A percentile compares a stretch with the other conserved stretches of the same genome.
Evolutionary conservation across 2,888 invertebrate genomes (phyloP).

Genomic region (Orthosia gracilis): DNA sequence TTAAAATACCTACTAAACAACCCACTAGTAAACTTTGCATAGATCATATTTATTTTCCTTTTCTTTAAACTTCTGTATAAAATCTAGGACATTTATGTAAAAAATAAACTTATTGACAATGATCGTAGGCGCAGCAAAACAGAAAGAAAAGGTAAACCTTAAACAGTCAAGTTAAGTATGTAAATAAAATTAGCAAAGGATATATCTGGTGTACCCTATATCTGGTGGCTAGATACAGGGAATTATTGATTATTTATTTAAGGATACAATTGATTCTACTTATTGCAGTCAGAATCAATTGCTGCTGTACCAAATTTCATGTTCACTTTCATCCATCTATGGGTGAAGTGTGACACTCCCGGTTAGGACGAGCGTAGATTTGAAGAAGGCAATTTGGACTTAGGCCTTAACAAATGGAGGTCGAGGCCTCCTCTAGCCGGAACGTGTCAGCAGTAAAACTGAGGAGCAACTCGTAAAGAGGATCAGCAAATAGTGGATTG

Average conservation of each 20-base stretch:
- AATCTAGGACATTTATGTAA: background rate
- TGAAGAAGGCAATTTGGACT: background rate
- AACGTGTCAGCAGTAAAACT: background rate
- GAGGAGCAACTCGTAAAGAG: background rate
- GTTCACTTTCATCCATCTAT: no score
- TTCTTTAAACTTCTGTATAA: slow-evolving; percentile 3
- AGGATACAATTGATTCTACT: no score
- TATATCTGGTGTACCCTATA: background rate
- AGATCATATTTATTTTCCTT: background rate
- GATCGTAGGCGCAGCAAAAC: background rate
- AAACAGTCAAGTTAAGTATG: no score
- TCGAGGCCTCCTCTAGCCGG: background rate
- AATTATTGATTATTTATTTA: no score
- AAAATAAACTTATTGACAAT: background rate
- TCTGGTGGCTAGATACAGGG: background rate
- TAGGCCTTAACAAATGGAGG: background rate
- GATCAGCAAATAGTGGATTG: background rate
- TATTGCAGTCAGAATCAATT: no score
- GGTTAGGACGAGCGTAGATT: background rate
- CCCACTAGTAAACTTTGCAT: background rate
- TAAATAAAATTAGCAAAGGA: no score
- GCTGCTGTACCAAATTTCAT: no score
- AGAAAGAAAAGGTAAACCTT: slow-evolving; percentile 4
- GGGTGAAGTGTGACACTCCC: background rate
- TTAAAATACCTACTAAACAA: background rate